Percentiles rank a stretch among this genome's conserved stretches.
phyloP scores from a whole-genome alignment of 2,113 vertebrate species.

The Aphyosemion australe region DNA sequence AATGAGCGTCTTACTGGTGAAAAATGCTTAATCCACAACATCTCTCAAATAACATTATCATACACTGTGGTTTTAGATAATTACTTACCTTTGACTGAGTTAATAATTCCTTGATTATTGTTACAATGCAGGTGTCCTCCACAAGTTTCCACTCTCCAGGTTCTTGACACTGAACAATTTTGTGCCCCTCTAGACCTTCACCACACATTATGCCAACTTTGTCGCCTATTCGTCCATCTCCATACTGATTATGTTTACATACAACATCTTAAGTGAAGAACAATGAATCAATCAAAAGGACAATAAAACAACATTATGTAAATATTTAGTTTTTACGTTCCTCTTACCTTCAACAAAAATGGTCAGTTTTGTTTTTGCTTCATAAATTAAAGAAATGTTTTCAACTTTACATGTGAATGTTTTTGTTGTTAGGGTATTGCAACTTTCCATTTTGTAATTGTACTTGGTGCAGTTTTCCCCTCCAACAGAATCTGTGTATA shows the following conservation, averaged over 20 bases:
- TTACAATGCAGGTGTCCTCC: slow-evolving; percentile 49
- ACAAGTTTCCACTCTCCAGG: slow-evolving; percentile 28
- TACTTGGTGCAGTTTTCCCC: slow-evolving; percentile 16
- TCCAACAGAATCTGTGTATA: slow-evolving; percentile 6
- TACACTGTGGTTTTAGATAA: background rate
- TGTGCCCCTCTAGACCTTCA: slow-evolving; percentile 34
- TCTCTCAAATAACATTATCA: background rate
- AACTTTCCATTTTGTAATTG: background rate
- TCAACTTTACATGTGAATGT: slow-evolving; percentile 32
- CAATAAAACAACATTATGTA: background rate
- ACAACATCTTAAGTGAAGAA: background rate
- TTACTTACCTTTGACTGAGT: slow-evolving; percentile 44
- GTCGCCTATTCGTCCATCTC: slow-evolving; percentile 24
- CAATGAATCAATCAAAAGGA: background rate
- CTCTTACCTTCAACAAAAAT: slow-evolving; percentile 35
- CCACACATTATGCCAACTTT: background rate
- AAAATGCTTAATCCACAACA: background rate
- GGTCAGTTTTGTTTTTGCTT: background rate
- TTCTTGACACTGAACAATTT: slow-evolving; percentile 22
- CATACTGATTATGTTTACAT: slow-evolving; percentile 18
- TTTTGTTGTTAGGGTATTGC: background rate
- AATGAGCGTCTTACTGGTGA: no score
- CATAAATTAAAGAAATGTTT: background rate
- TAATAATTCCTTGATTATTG: slow-evolving; percentile 39
- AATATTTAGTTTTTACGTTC: background rate